Percentiles rank a stretch among this genome's conserved stretches.
phyloP scores from a whole-genome alignment of 2,797 vertebrate genomes.

The Anas capensis region DNA sequence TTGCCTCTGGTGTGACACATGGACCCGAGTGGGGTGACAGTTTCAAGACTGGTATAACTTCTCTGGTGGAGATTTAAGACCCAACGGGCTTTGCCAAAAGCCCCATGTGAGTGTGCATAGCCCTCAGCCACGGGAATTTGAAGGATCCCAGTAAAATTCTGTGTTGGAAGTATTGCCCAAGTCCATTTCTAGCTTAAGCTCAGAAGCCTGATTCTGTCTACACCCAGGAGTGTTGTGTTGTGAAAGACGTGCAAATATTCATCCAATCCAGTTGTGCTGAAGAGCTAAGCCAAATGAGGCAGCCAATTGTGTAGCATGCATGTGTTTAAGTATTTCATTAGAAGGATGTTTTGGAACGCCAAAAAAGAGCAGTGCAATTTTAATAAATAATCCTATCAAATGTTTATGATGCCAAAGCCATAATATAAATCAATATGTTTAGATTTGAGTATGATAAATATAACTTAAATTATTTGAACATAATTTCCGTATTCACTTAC shows the following conservation, averaged over 20 bases:
- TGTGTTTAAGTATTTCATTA: constrained; percentile 4
- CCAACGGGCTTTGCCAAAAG: neutral
- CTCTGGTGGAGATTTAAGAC: neutral
- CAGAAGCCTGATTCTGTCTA: neutral
- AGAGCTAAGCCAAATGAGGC: neutral
- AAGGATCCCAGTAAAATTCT: constrained; percentile 40
- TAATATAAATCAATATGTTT: constrained; percentile 51
- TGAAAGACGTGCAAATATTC: neutral
- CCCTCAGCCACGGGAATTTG: constrained; percentile 33
- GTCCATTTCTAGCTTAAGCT: constrained; percentile 12
- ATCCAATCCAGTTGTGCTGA: neutral
- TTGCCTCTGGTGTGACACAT: neutral
- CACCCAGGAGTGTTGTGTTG: neutral
- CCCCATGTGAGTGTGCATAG: neutral
- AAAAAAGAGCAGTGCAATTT: constrained; percentile 17
- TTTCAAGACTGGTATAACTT: neutral
- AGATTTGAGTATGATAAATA: constrained; percentile 48
- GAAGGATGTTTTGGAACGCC: constrained; percentile 30
- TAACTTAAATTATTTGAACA: constrained; percentile 5
- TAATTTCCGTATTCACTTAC: constrained; percentile 38
- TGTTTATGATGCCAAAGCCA: constrained; percentile 40
- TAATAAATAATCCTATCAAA: constrained; percentile 62
- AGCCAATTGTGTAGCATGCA: neutral
- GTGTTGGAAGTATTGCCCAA: neutral
- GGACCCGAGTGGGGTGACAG: neutral